Evolutionary conservation across 1,140 invertebrate species (phyloP).

Genomic region (Vanessa tameamea): DNA sequence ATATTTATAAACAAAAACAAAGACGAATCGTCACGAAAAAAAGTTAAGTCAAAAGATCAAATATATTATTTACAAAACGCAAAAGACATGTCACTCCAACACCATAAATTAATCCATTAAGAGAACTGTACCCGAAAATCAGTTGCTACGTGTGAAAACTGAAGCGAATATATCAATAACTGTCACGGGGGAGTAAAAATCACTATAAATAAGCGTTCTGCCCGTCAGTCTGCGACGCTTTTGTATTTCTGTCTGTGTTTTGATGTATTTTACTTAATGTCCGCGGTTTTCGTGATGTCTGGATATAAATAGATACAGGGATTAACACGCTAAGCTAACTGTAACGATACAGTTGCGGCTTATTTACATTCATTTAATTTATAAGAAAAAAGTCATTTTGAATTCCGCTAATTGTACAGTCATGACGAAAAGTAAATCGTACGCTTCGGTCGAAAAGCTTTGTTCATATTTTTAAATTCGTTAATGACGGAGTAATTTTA

Average conservation of each 20-base stretch:
- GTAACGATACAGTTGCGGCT: constrained; percentile 21
- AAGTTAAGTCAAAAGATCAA: background rate
- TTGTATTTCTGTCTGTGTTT: constrained; percentile 59
- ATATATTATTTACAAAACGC: background rate
- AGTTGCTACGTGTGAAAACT: constrained; percentile 32
- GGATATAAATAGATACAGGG: constrained; percentile 49
- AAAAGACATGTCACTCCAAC: constrained; percentile 1
- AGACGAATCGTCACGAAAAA: background rate
- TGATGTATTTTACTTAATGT: constrained; percentile 55
- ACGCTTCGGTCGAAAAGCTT: background rate
- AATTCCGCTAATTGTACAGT: constrained; percentile 12
- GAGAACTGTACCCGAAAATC: constrained; percentile 22
- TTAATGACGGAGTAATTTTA: background rate
- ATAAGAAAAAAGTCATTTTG: constrained; percentile 29
- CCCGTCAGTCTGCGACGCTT: constrained; percentile 46
- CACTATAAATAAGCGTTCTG: constrained; percentile 60
- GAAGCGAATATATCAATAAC: constrained; percentile 43
- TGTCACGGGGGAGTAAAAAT: constrained; percentile 42
- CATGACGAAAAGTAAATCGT: background rate
- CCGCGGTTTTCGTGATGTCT: constrained; percentile 49
- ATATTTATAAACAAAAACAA: too few relatives aligned
- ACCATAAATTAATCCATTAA: constrained; percentile 35
- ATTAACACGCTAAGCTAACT: constrained; percentile 38
- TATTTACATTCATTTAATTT: constrained; percentile 29
- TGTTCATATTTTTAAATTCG: background rate